Base-by-base conservation (phyloP, 2,797 vertebrate species). In the Falco rusticolus region DNA sequence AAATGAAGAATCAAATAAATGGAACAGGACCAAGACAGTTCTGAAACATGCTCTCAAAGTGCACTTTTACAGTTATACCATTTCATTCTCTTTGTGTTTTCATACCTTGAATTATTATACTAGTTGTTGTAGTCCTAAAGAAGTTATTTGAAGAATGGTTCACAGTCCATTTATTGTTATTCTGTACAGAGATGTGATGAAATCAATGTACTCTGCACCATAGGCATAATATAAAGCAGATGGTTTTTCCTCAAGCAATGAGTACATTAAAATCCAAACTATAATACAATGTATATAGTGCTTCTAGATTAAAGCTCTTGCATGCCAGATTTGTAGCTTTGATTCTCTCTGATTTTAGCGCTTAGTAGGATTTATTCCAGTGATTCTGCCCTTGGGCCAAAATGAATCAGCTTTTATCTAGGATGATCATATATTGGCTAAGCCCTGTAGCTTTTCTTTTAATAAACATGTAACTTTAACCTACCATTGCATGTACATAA, bases 211-310 rank as follows among this genome's bases (percentile, higher is more conserved):
- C 76, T 95, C 89, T 93, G 92, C 85, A 92, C 90, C 45, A 2
- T 82, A 94, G 72, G 95, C 94, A 81, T 97, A 98, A 98, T 97
- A 85, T 83, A 97, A 98, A 98, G 92, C 97, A 98, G 96, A 97
- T 98, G 97, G 37, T 39, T 94, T 95, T 94, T 90, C 89, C 76
- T 84, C 84, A 88, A 97, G 92, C 90, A 94, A 92, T 90, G 77
- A 97, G 76, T 97, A 72, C 94, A 94, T 96, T 92, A 95, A 96
- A 95, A 95, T 84, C 83, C 68, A 79, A 83, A 95, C 87, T 97
- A 92, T 93, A 96, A 91, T 94, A 84, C 80, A 97, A 84, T 93
- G 56, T 94, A 94, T 95, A 83, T 92, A 96, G 88, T 80, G 81
- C 95, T 97, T 94, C 95, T 92, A 97, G 95, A 97, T 97, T 97